Evolutionary conservation across 2,113 vertebrate genomes (phyloP), one percentile per base, ranked within the genome.

Genomic region (Pollachius pollachius): DNA sequence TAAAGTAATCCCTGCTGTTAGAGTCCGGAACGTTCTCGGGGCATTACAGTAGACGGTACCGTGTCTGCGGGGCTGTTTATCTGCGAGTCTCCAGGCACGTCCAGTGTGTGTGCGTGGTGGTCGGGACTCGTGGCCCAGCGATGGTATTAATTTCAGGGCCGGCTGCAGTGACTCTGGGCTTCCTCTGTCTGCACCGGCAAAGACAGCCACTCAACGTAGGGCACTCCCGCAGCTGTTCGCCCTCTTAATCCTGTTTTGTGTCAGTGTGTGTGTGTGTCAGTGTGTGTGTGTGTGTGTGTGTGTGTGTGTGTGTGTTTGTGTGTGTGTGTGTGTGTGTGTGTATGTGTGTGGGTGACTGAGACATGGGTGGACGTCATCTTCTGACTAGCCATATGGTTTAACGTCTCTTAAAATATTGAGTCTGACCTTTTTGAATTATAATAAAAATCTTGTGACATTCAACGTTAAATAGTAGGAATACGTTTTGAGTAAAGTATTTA

Each of bases 221-320:
- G 87, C 72, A 74, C 75, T 78, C 84, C 71, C 84, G 89, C 90
- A 91, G 90, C 90, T 93, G 90, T 90, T 89, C 87, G 75, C 74
- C 58, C 84, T 34, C 30, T 34, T 89, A 90, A 90, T 90, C 88
- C 87, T 79, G 79, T 84, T 90, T 73, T 62, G 56, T 68, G 54
- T 68, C 23, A 37, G 56, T 68, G 54, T 59, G 54, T 68, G 67
- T 59, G 66, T 59, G 56, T 68, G 66, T 68, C 7, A 27, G 65
- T 66, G 66, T 59, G 57, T 59, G 57, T 59, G 57, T 59, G 57
- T 59, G 57, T 59, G 57, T 59, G 57, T 59, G 57, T 59, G 57
- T 52, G 82, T 77, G 75, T 71, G 61, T 60, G 62, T 9, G 57
- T 59, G 57, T 59, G 57, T 59, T 5, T 59, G 57, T 59, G 5